phyloP scores from a whole-genome alignment of 1,140 invertebrate genomes.

The Sinella curviseta region DNA sequence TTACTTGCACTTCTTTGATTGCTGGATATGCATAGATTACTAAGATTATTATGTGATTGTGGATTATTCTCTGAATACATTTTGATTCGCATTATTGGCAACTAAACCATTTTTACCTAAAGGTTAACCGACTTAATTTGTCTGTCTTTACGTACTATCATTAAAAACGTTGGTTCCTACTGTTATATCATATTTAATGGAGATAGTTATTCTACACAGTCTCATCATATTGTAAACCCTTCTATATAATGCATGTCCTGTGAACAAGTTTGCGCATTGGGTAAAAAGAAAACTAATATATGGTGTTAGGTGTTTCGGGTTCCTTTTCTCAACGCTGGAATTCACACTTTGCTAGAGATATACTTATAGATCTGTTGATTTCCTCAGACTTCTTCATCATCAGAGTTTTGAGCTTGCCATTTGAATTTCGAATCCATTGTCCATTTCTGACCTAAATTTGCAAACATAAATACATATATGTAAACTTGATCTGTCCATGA shows the following conservation, averaged over 20 bases:
- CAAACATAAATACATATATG: no score
- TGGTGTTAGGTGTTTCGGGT: neutral
- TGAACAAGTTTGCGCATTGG: neutral
- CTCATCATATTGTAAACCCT: conserved; percentile 26
- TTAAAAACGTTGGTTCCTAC: conserved; percentile 10
- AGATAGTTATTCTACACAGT: conserved; percentile 7
- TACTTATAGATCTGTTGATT: neutral
- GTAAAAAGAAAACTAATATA: neutral
- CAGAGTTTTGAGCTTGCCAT: conserved; percentile 72
- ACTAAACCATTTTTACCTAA: neutral
- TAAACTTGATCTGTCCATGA: no score
- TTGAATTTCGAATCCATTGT: conserved; percentile 93
- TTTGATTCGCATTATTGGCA: conserved; percentile 10
- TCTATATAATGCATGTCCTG: neutral
- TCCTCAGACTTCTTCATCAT: conserved; percentile 13
- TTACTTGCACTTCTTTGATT: conserved; percentile 23
- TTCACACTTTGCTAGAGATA: neutral
- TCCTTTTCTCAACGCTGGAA: neutral
- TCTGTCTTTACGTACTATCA: neutral
- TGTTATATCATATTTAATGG: neutral
- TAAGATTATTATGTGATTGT: neutral
- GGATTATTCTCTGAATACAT: conserved; percentile 14
- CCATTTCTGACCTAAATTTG: conserved; percentile 95
- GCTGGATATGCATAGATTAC: conserved; percentile 22
- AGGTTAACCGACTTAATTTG: neutral